Evolutionary conservation across 1,140 invertebrate genomes (phyloP).

Genomic region (Atta texana): DNA sequence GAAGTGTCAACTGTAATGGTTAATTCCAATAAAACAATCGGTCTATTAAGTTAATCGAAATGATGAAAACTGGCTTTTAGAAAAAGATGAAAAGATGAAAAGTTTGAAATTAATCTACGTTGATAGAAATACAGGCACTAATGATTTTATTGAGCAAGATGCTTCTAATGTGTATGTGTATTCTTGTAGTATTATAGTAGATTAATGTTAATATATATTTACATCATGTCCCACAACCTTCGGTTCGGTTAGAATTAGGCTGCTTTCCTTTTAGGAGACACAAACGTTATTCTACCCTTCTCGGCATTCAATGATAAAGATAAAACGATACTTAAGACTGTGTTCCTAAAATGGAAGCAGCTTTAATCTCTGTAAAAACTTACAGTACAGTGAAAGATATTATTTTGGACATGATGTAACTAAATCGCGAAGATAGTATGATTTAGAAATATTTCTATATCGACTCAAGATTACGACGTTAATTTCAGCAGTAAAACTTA

Average conservation of each 20-base stretch:
- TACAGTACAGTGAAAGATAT: background rate
- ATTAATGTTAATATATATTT: background rate
- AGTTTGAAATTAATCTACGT: too few species aligned
- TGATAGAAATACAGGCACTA: too few species aligned
- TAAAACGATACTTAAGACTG: too few species aligned
- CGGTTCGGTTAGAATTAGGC: background rate
- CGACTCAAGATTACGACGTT: background rate
- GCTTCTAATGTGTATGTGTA: background rate
- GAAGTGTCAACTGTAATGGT: too few species aligned
- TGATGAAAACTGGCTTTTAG: too few species aligned
- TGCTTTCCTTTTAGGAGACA: too few species aligned
- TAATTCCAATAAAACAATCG: too few species aligned
- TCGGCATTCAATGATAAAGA: too few species aligned
- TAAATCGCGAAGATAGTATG: conserved; percentile 15
- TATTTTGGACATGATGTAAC: conserved; percentile 37
- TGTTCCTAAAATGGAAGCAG: too few species aligned
- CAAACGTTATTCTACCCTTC: too few species aligned
- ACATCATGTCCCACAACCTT: conserved; percentile 25
- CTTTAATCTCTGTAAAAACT: background rate
- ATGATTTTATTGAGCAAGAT: conserved; percentile 32
- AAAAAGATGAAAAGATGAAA: too few species aligned
- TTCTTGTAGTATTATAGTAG: background rate
- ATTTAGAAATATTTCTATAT: conserved; percentile 31
- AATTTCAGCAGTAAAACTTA: conserved; percentile 21
- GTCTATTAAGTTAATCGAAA: too few species aligned